Evolutionary conservation across 1,140 invertebrate species (phyloP).

Genomic region (Hypothenemus hampei): DNA sequence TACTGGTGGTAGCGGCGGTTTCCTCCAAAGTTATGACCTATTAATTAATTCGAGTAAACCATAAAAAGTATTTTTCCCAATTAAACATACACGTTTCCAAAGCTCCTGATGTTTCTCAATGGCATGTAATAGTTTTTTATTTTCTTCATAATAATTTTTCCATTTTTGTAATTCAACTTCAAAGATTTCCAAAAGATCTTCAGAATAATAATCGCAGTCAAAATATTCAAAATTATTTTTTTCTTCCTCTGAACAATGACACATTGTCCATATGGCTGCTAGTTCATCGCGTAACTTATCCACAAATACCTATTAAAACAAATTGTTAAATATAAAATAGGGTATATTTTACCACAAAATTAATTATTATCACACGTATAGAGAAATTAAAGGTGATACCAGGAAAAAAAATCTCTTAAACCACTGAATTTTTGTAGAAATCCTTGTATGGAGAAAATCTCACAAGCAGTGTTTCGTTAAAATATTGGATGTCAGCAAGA

Average conservation of each 20-base stretch:
- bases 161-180: conserved; percentile 68
- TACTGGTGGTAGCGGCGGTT: conserved; percentile 67
- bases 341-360: not conserved
- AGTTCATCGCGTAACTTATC: conserved; percentile 64
- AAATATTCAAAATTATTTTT: conserved; percentile 59
- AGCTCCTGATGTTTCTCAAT: conserved; percentile 44
- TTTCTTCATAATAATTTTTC: conserved; percentile 60
- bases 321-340: conserved; percentile 11
- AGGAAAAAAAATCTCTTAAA: no score
- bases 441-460: no score
- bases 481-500: no score
- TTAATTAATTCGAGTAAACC: not conserved
- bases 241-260: conserved; percentile 58
- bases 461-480: no score
- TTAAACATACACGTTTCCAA: conserved; percentile 22
- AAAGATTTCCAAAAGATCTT: conserved; percentile 67
- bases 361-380: not conserved
- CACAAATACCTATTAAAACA: conserved; percentile 54
- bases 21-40: conserved; percentile 53
- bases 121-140: conserved; percentile 60
- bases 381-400: no score
- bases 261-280: conserved; percentile 64
- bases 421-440: no score
- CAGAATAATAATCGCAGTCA: conserved; percentile 60
- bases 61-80: not conserved